Evolutionary conservation across 2,888 invertebrate species (phyloP), one percentile per base, ranked within the genome.

Genomic region (Apodemia mormo): DNA sequence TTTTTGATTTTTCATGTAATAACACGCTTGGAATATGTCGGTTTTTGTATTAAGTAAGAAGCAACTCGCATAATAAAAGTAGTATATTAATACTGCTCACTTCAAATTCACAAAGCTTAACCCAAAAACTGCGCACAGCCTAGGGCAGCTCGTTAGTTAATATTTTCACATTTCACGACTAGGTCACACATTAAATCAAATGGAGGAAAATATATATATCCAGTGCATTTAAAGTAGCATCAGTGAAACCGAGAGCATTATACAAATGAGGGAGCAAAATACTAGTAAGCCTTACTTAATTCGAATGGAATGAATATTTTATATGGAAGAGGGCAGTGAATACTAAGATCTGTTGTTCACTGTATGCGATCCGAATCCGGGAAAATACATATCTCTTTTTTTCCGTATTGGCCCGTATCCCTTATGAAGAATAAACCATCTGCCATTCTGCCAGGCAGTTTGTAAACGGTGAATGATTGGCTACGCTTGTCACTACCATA

Each of bases 271-370:
- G 76, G 75, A 76, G 75, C 64, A 33, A 74, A 75, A 75, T 68
- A 68, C 70, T 68, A 61, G 71, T 68, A 65, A 70, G 74, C 70
- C 70, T 67, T 66, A 82, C 83, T 83, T 81, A 81, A 82, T 83
- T 79, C 79, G 81, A 78, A 75, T 74, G 75, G 22, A 77, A 75
- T 86, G 83, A 87, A 88, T 87, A 84, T 86, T 86, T 85, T 80
- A 85, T 85, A 80, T 86, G 83, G 86, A 84, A 85, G 86, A 86
- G 85, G 82, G 83, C 85, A 77, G 79, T 79, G 80, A 75, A 73
- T 56, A 70, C 71, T 73, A 52, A 52, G 45, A 45, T 1, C 10
- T 10, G 45, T 45, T 45, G 12, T 12, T 45, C 45, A 45, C 45
- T 45, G 45, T 12, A 10, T 40, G 8, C 40, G 40, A 40, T 40